Evolutionary conservation across 2,888 invertebrate genomes (phyloP).

Genomic region (Scaptomyza reducta): DNA sequence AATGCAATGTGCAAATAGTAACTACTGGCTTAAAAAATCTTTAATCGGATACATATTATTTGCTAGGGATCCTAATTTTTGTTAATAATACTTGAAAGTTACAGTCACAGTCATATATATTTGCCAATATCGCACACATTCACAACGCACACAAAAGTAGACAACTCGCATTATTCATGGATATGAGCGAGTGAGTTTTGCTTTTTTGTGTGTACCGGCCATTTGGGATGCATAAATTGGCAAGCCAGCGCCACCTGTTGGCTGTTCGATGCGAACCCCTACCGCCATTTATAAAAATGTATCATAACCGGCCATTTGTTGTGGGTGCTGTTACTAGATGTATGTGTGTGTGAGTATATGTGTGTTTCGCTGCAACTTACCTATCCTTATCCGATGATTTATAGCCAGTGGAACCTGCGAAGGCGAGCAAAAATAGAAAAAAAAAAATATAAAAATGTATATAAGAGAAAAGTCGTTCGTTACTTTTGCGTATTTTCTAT

Average conservation of each 20-base stretch:
- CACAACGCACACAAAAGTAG: conserved; percentile 2
- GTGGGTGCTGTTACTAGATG: conserved; percentile 14
- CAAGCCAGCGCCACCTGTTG: conserved; percentile 74
- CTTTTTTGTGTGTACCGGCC: conserved; percentile 31
- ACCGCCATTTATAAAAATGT: conserved; percentile 51
- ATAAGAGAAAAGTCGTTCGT: conserved; percentile 38
- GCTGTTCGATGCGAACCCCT: conserved; percentile 26
- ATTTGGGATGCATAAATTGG: conserved; percentile 75
- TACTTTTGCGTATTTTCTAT: conserved; percentile 11
- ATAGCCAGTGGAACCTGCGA: conserved; percentile 91
- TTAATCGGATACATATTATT: too few species aligned
- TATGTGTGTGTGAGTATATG: conserved; percentile 16
- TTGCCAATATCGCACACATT: background rate
- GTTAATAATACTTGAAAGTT: background rate
- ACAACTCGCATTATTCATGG: conserved; percentile 62
- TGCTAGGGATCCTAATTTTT: background rate
- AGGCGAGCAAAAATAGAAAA: conserved; percentile 47
- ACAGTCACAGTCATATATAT: background rate
- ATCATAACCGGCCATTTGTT: conserved; percentile 67
- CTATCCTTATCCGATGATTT: conserved; percentile 93
- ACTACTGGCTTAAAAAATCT: too few species aligned
- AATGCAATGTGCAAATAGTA: too few species aligned
- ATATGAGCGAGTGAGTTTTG: conserved; percentile 16
- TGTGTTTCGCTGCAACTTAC: conserved; percentile 85
- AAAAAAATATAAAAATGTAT: conserved; percentile 32